These are phyloP conservation scores for Candidula unifasciata DNA, from an alignment of 2,888 invertebrate species.

Conservation along the genomic window DNA sequence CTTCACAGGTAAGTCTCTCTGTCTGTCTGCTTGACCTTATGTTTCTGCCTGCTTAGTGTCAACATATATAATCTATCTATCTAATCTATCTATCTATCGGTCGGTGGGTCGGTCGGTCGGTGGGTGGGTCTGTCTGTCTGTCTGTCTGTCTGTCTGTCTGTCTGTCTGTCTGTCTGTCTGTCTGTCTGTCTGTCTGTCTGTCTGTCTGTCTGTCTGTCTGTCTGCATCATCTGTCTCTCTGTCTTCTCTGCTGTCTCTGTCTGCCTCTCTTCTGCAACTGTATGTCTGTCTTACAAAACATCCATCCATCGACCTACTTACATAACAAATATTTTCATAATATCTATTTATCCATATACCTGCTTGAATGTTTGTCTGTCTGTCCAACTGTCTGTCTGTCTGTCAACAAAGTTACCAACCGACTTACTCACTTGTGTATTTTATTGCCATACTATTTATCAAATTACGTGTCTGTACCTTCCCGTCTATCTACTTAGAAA, in stretches of 20 bases:
- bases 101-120: slow-evolving; percentile 16
- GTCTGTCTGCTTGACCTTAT: background rate
- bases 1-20: slow-evolving; percentile 46
- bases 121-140: too few relatives aligned
- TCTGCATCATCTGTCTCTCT: background rate
- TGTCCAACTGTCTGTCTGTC: background rate
- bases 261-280: background rate
- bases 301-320: slow-evolving; percentile 5
- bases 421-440: too few relatives aligned
- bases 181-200: background rate
- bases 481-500: background rate
- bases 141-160: too few relatives aligned
- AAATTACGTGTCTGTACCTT: background rate
- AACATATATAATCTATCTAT: too few relatives aligned
- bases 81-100: slow-evolving; percentile 92
- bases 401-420: background rate
- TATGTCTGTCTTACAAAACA: too few relatives aligned
- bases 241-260: background rate
- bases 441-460: background rate
- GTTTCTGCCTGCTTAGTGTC: too few relatives aligned
- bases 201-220: background rate
- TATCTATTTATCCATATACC: slow-evolving; percentile 12
- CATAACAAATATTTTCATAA: background rate
- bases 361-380: background rate
- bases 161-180: background rate